Evolutionary conservation across 2,797 vertebrate genomes (phyloP).

Genomic region (Acipenser oxyrinchus): DNA sequence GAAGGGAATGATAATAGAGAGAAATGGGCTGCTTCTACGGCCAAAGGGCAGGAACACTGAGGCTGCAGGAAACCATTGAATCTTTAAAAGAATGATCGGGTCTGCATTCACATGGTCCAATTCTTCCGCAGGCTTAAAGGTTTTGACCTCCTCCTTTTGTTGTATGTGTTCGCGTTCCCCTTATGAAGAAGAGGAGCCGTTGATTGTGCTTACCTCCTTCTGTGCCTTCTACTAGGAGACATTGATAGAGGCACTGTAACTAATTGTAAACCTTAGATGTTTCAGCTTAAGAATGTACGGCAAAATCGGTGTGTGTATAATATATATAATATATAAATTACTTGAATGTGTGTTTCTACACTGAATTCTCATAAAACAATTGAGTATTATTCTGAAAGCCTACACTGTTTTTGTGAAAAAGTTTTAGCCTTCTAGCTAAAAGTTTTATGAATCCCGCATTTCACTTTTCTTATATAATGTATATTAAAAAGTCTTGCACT

Average conservation of each 20-base stretch:
- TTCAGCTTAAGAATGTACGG: conserved; percentile 51
- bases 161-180: conserved; percentile 32
- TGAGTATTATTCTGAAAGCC: too few relatives aligned
- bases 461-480: too few relatives aligned
- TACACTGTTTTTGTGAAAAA: too few relatives aligned
- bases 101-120: conserved; percentile 51
- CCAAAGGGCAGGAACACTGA: conserved; percentile 16
- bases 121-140: conserved; percentile 37
- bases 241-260: conserved; percentile 66
- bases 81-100: conserved; percentile 45
- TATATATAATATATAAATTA: too few relatives aligned
- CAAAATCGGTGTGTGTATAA: background rate
- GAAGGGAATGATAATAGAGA: conserved; percentile 16
- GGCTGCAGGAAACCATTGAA: conserved; percentile 29
- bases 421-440: too few relatives aligned
- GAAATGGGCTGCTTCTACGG: background rate
- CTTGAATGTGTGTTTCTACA: too few relatives aligned
- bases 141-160: conserved; percentile 59
- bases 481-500: too few relatives aligned
- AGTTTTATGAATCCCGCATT: too few relatives aligned
- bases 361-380: too few relatives aligned
- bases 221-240: conserved; percentile 54
- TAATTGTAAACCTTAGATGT: conserved; percentile 63
- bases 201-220: conserved; percentile 56
- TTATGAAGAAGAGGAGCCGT: conserved; percentile 43